Evolutionary conservation across 1,140 invertebrate genomes (phyloP), one percentile per base, ranked within the genome.

Genomic region (Ptiloglossa arizonensis): DNA sequence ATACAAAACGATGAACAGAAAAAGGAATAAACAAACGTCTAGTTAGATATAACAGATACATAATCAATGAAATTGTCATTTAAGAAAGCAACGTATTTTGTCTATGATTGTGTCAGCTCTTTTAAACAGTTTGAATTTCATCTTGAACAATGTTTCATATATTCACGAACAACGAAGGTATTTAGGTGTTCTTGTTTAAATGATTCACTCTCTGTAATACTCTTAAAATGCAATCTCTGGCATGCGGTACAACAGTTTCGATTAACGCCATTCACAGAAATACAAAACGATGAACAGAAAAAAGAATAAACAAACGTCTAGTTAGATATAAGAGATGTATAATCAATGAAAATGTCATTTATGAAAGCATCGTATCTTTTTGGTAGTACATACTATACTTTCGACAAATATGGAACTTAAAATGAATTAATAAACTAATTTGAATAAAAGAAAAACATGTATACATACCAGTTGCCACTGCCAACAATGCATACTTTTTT

Each of bases 401-500:
- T 50, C 3, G 19, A 6, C 15, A 11, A 24, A 32, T 2, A 24
- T 5, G 35, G 15, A 63, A 69, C 41, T 64, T 64, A 32, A n/a
- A n/a, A n/a, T n/a, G n/a, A 11, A 44, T 59, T 54, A 41, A 6
- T 24, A 27, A 32, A 22, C 22, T 27, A 67, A 56, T 54, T 50
- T 38, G 17, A 19, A 41, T n/a, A 56, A 60, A 44, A 15, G 24
- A 72, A 57, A 50, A 8, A 24, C 0, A 15, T 35, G n/a, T 48
- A 27, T 52, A 68, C 91, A 90, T 93, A 95, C 95, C 95, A 96
- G 88, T 96, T 96, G 72, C 95, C 95, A 76, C 95, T 96, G 80
- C 95, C 95, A 72, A 96, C 93, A 83, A 96, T 94, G 83, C 94
- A 94, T 69, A 96, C 89, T 82, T 90, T 93, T 69, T 93, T 93